Evolutionary conservation across 1,140 invertebrate genomes (phyloP), one percentile per base, ranked within the genome.

Genomic region (Marisa cornuarietis): DNA sequence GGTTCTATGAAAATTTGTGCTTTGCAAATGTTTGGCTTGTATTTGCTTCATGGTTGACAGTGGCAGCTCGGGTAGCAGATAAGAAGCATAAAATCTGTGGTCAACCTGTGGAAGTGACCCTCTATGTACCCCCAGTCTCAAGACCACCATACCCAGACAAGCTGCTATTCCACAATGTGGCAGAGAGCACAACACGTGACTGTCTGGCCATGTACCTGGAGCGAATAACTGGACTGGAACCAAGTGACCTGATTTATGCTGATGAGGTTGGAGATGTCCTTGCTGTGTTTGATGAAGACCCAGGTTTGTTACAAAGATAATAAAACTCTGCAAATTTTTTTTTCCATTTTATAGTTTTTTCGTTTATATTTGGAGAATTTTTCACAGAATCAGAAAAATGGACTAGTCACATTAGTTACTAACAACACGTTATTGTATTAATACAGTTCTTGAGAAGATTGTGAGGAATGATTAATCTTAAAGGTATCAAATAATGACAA

Each of bases 191-290:
- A 49, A 80, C 83, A 61, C 22, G 79, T 10, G 80, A 85, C 42
- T 76, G 76, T 24, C 63, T 85, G 24, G 58, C 42, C 20, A 85
- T 84, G 69, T 85, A 80, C 54, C 77, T 85, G 22, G 83, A 85
- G 51, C 77, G 54, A 0, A 82, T 80, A 69, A 54, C 72, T 42
- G 74, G 69, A 22, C 51, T 16, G 49, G 79, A 79, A 49, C 76
- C 71, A 7, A 26, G 26, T 14, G 74, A 82, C 14, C 18, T 85
- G 20, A 69, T 79, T 49, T 84, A 82, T 77, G 79, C 81, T 13
- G 80, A 80, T 18, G 75, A 81, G 63, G 61, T 69, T 69, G 81
- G 78, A n/a, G 63, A 77, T 8, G 81, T 78, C 51, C 75, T 83
- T 73, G 78, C 82, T 42, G 54, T 65, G 1, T 77, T 77, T 54